A percentile compares a stretch with the other conserved stretches of the same genome.
Conservation (phyloP, 2,888 invertebrate species). For the Mesopsocus fuscifrons region DNA sequence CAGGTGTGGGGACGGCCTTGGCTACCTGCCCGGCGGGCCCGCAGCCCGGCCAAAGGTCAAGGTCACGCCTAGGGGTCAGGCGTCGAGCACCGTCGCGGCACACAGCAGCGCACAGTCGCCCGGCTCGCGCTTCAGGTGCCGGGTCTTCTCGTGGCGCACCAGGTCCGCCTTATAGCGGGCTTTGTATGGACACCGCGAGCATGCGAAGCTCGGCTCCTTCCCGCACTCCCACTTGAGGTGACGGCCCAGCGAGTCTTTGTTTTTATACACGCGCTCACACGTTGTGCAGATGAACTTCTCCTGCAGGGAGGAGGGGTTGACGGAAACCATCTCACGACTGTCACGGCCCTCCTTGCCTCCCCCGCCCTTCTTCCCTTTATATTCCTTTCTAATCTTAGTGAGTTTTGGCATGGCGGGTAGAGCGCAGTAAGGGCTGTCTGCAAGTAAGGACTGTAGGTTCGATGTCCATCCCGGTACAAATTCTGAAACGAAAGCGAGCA, state of each 20-base stretch:
- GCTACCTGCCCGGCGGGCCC: conserved; percentile 12
- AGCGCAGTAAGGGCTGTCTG: background rate
- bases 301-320: background rate
- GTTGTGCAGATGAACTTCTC: conserved; percentile 17
- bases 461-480: background rate
- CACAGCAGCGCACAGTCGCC: conserved; percentile 18
- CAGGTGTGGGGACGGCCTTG: conserved; percentile 31
- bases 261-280: conserved; percentile 19
- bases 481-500: conserved; percentile 8
- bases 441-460: background rate
- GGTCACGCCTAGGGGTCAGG: conserved; percentile 9
- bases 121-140: conserved; percentile 23
- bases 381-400: conserved; percentile 4
- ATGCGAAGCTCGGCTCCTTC: conserved; percentile 29
- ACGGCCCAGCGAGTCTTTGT: conserved; percentile 20
- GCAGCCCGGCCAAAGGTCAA: conserved; percentile 9
- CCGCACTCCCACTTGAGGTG: conserved; percentile 28
- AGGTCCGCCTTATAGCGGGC: conserved; percentile 29
- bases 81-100: conserved; percentile 15
- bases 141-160: conserved; percentile 31
- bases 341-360: conserved; percentile 14
- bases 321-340: background rate
- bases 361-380: conserved; percentile 5
- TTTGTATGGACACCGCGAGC: conserved; percentile 27
- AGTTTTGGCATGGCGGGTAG: conserved; percentile 8